Evolutionary conservation across 2,797 vertebrate genomes (phyloP).

Genomic region (Pempheris klunzingeri): DNA sequence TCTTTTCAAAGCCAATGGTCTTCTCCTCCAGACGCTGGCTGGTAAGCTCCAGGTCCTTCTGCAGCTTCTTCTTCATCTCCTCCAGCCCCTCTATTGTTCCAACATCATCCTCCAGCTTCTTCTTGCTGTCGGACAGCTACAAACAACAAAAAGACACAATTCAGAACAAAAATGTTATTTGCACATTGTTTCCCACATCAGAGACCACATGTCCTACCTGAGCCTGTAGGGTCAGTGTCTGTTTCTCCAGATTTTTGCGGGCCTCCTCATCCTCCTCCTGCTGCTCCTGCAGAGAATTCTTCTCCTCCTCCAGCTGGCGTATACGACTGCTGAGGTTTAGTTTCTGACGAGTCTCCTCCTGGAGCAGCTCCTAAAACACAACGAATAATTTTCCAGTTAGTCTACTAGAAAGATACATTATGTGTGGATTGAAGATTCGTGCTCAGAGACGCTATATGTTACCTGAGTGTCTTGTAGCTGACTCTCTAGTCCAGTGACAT

Average conservation of each 20-base stretch:
- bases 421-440: not conserved
- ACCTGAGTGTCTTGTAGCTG: conserved; percentile 98
- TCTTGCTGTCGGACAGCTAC: conserved; percentile 94
- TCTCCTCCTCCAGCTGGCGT: conserved; percentile 97
- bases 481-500: conserved; percentile 91
- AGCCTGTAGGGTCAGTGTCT: conserved; percentile 89
- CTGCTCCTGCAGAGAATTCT: conserved; percentile 93
- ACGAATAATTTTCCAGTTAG: not conserved
- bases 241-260: conserved; percentile 94
- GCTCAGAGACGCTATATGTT: not conserved
- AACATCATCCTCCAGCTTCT: conserved; percentile 96
- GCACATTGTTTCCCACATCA: not conserved
- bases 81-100: conserved; percentile 94
- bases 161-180: not conserved
- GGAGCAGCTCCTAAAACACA: conserved; percentile 91
- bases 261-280: conserved; percentile 98
- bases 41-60: conserved; percentile 92
- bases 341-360: conserved; percentile 98
- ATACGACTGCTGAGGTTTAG: conserved; percentile 95
- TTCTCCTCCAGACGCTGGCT: conserved; percentile 94
- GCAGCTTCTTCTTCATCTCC: conserved; percentile 93
- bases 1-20: conserved; percentile 91
- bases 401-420: not conserved
- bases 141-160: not conserved
- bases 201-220: conserved; percentile 85